These are phyloP conservation scores for Scaptomyza parva DNA, from an alignment of 2,888 invertebrate genomes.

Conservation along the genomic window DNA sequence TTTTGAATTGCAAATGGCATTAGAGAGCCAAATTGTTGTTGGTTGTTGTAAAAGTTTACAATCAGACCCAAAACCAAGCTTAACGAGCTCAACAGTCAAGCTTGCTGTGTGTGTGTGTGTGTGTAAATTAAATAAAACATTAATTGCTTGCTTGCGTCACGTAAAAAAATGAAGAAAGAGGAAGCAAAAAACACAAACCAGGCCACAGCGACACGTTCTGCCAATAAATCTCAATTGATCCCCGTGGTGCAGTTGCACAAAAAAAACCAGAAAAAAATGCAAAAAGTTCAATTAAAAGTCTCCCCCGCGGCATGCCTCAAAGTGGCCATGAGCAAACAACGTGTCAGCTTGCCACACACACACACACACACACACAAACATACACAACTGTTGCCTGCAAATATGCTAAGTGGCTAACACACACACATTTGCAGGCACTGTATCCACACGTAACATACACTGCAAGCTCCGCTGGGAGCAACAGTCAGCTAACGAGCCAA, in stretches of 20 bases:
- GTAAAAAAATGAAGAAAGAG: slow-evolving; percentile 9
- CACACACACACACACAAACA: slow-evolving; percentile 4
- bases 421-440: slow-evolving; percentile 48
- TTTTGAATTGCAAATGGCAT: slow-evolving; percentile 73
- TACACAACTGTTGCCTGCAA: slow-evolving; percentile 40
- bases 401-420: slow-evolving; percentile 61
- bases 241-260: slow-evolving; percentile 69
- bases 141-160: slow-evolving; percentile 65
- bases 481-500: slow-evolving; percentile 29
- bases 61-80: slow-evolving; percentile 15
- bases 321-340: slow-evolving; percentile 25
- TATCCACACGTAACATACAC: not conserved
- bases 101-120: slow-evolving; percentile 21
- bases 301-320: slow-evolving; percentile 44
- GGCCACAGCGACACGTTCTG: slow-evolving; percentile 64
- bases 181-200: not conserved
- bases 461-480: slow-evolving; percentile 27
- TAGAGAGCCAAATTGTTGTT: slow-evolving; percentile 31
- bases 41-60: slow-evolving; percentile 45
- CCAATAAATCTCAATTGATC: slow-evolving; percentile 81
- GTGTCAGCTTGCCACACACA: slow-evolving; percentile 16
- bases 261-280: slow-evolving; percentile 1
- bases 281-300: slow-evolving; percentile 78
- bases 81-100: slow-evolving; percentile 52
- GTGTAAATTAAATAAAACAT: slow-evolving; percentile 69